These are phyloP conservation scores for Cryptocheilus praepositus DNA, from an alignment of 2,888 invertebrate species.

Conservation along the genomic window DNA sequence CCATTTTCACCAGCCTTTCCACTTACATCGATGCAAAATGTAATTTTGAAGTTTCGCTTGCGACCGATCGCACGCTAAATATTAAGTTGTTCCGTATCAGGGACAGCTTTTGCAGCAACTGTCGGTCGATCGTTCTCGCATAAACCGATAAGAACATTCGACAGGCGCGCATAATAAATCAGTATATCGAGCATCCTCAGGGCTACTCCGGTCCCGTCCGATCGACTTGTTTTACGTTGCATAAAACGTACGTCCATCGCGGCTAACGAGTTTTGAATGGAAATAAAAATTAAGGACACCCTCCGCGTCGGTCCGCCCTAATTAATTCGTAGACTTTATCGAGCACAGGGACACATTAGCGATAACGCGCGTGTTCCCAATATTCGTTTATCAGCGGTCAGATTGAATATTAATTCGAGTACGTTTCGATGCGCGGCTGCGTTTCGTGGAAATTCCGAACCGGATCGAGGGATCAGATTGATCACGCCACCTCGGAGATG, in stretches of 20 bases:
- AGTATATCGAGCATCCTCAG: constrained; percentile 29
- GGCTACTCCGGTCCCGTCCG: constrained; percentile 10
- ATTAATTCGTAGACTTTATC: constrained; percentile 69
- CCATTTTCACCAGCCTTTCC: no score
- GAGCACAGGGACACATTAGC: constrained; percentile 48
- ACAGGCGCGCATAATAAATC: constrained; percentile 50
- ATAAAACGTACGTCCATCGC: constrained; percentile 22
- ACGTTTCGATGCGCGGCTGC: constrained; percentile 31
- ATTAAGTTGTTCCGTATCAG: no score
- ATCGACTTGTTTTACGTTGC: constrained; percentile 12
- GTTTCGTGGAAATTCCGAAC: constrained; percentile 43
- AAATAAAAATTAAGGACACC: constrained; percentile 28
- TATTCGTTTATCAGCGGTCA: constrained; percentile 56
- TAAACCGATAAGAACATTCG: constrained; percentile 40
- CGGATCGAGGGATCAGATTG: constrained; percentile 36
- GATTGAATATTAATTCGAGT: constrained; percentile 61
- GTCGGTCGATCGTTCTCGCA: constrained; percentile 17
- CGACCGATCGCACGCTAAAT: no score
- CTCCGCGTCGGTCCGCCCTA: constrained; percentile 46
- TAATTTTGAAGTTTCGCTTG: not conserved
- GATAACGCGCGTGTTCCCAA: constrained; percentile 61
- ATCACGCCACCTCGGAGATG: constrained; percentile 23
- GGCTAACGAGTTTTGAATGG: constrained; percentile 46
- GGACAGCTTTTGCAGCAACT: not conserved
- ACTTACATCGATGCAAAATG: not conserved